Conservation (phyloP, 2,888 invertebrate genomes). For the Drosophila macrospina region DNA sequence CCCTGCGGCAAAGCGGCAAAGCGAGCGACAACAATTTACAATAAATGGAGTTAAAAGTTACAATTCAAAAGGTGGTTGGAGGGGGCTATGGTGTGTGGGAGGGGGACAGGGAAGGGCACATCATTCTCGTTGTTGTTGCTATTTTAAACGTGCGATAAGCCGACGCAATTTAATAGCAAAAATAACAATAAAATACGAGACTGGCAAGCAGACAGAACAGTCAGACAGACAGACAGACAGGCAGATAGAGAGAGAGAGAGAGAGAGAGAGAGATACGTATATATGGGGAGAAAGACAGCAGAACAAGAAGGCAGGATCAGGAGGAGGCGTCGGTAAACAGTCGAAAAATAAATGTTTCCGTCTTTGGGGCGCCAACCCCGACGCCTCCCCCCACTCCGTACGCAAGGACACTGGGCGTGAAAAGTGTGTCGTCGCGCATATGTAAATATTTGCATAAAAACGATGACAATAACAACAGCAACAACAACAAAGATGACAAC, state of each 20-base stretch:
- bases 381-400: not conserved
- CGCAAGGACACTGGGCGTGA: slow-evolving; percentile 62
- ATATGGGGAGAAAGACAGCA: not conserved
- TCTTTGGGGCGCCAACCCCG: slow-evolving; percentile 31
- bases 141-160: slow-evolving; percentile 81
- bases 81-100: not conserved
- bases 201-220: slow-evolving; percentile 48
- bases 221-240: slow-evolving; percentile 9
- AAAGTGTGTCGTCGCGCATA: slow-evolving; percentile 71
- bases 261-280: too few relatives aligned
- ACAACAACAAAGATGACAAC: slow-evolving; percentile 36
- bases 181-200: slow-evolving; percentile 80
- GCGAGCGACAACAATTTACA: slow-evolving; percentile 77
- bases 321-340: slow-evolving; percentile 60
- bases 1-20: slow-evolving; percentile 53
- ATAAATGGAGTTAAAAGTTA: slow-evolving; percentile 82
- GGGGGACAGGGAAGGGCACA: slow-evolving; percentile 26
- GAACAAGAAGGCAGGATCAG: slow-evolving; percentile 11
- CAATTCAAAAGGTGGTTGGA: slow-evolving; percentile 66
- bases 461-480: slow-evolving; percentile 49
- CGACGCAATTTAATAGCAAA: slow-evolving; percentile 81
- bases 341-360: slow-evolving; percentile 70
- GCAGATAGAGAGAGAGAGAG: not conserved
- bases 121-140: slow-evolving; percentile 52
- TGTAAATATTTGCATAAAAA: slow-evolving; percentile 77